Percentiles rank a stretch among this genome's conserved stretches.
Conservation (phyloP, 2,888 invertebrate species). For the Tenthredo amoena region DNA sequence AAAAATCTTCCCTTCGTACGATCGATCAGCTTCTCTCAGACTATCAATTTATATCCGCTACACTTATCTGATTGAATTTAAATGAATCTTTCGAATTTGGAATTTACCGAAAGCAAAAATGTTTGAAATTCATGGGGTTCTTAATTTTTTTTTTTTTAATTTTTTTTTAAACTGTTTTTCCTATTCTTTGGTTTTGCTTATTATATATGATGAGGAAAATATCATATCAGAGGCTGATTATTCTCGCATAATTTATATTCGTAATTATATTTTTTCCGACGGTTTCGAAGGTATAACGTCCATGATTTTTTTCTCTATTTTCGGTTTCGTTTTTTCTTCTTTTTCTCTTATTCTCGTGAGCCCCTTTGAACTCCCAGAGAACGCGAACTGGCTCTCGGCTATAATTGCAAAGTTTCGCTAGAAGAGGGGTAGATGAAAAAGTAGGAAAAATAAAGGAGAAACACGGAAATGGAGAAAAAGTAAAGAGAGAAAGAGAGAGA, state of each 20-base stretch:
- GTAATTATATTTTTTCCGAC: no score
- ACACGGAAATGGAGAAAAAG: neutral
- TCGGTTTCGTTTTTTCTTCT: no score
- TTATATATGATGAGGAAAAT: no score
- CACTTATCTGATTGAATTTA: neutral
- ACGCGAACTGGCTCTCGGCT: neutral
- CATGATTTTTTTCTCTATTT: neutral
- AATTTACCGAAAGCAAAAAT: no score
- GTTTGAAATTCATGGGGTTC: no score
- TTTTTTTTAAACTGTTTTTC: no score
- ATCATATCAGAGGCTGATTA: no score
- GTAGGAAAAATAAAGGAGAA: neutral
- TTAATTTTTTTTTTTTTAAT: no score
- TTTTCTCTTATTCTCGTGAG: no score
- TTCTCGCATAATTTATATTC: no score
- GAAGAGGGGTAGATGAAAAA: neutral
- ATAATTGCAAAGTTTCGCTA: slow-evolving; percentile 2
- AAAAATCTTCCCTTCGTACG: neutral
- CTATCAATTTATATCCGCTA: neutral
- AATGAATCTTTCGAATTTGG: neutral
- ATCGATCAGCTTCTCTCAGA: neutral
- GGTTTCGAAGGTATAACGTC: neutral
- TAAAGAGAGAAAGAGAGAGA: neutral
- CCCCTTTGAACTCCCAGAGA: neutral
- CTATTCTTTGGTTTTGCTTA: no score